These are phyloP conservation scores for Thinocorus orbignyianus DNA, from an alignment of 2,113 vertebrate genomes.

Conservation along the genomic window DNA sequence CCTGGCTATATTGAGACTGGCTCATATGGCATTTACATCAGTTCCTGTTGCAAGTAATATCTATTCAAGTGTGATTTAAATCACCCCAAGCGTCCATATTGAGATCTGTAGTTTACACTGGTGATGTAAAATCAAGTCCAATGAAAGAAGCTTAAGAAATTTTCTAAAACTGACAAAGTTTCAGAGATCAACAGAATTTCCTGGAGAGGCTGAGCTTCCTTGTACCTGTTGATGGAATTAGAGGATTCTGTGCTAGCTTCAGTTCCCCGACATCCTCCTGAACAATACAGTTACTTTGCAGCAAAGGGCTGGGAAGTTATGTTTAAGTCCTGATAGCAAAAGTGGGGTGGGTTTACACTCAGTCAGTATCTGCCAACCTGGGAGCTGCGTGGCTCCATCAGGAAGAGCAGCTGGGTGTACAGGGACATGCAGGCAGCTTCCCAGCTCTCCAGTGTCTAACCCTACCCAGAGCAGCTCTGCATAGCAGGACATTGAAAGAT, in stretches of 20 bases:
- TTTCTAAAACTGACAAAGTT: not conserved
- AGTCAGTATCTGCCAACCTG: not conserved
- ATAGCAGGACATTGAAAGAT: not conserved
- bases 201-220: not conserved
- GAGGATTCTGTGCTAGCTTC: not conserved
- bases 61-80: not conserved
- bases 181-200: not conserved
- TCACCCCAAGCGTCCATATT: not conserved
- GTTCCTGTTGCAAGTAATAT: not conserved
- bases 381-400: not conserved
- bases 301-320: not conserved
- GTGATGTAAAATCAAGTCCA: not conserved
- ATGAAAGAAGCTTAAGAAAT: not conserved
- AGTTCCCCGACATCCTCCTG: not conserved
- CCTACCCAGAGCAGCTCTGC: not conserved
- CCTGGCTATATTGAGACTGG: not conserved
- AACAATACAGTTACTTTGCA: not conserved
- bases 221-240: not conserved
- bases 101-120: not conserved
- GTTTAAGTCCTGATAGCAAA: not conserved
- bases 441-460: not conserved
- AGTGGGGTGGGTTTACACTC: fast-evolving
- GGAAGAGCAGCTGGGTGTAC: not conserved
- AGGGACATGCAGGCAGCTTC: not conserved
- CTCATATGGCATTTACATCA: not conserved